Evolutionary conservation across 2,113 vertebrate genomes (phyloP), one percentile per base, ranked within the genome.

Genomic region (Prinia subflava): DNA sequence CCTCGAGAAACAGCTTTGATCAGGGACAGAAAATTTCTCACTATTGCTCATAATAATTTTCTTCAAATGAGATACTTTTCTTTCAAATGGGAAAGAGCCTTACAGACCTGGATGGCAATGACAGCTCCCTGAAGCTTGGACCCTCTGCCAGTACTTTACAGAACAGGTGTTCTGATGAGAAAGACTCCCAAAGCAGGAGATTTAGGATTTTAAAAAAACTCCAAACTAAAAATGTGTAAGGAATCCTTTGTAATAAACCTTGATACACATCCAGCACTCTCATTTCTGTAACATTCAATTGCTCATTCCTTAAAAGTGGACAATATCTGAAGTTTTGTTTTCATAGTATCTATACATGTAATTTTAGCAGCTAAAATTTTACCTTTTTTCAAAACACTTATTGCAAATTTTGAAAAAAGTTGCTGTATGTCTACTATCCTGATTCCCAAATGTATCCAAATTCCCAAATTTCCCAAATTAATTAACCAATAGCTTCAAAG

Each of bases 401-500:
- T 94, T 96, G 93, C 27, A 84, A 31, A 83, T 76, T 87, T 85
- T 47, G 87, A 79, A 81, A 86, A 92, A 67, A 44, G 3, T 64
- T 62, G 23, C 19, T 49, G 18, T 55, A 2, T n/a, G 13, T 25
- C 25, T 70, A 25, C 57, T 83, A 37, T 60, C 15, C 18, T 17
- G 3, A 33, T 65, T 74, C 59, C 10, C 93, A 97, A 96, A 97
- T 96, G 30, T 11, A 53, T 46, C 27, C 22, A 55, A 10, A 47
- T 76, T 30, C 60, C 18, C 90, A 96, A 96, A 97, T 95, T 35
- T 13, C 87, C 79, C 90, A 92, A 92, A 97, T 94, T 95, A 77
- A 44, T 82, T 93, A 95, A 95, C 96, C 80, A 89, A 92, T 96
- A 63, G 93, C 83, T 96, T 91, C 73, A 94, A 93, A 96, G 77